Base-by-base conservation (phyloP, 2,888 invertebrate species). In the Philonicus albiceps region DNA sequence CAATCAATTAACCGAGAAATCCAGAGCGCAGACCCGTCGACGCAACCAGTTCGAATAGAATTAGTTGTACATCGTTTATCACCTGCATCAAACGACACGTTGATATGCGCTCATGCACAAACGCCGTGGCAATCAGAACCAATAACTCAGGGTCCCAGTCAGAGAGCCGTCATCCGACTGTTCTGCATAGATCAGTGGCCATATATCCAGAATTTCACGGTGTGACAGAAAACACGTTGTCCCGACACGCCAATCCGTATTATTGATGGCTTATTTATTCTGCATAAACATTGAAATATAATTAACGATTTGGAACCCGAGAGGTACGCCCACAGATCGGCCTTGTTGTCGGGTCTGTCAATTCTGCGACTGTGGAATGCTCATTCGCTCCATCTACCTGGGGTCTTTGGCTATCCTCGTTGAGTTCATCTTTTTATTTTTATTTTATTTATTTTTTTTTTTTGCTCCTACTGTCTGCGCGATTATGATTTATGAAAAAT, bases 261-360 rank as follows among this genome's bases (percentile, higher is more conserved):
- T 89, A 89, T 89, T 89, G 89, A 89, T 89, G 88, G 89, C 89
- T 89, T 89, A 89, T 89, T 89, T 89, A 89, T 89, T 89, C 88
- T 89, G 89, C 89, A 89, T 88, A 89, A 89, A 89, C 89, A 89
- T 88, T 89, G 89, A 87, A 89, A 89, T 89, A 89, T 89, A 89
- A 89, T 89, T 89, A 89, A 89, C 89, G 89, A 89, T 89, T 89
- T 89, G 87, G 87, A 87, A 86, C 87, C 87, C 87, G 87, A 87
- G 75, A 86, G 76, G 76, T 89, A 89, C 89, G 89, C 89, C 89
- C 88, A 89, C 89, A 86, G 73, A 78, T 81, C 88, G 89, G 89
- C 89, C 89, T 89, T 89, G 89, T 89, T 88, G 87, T 87, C 80
- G 49, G 49, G 72, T 31, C 86, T 86, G 85, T 85, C 86, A 86